Evolutionary conservation across 1,140 invertebrate species (phyloP).

Genomic region (Triops longicaudatus): DNA sequence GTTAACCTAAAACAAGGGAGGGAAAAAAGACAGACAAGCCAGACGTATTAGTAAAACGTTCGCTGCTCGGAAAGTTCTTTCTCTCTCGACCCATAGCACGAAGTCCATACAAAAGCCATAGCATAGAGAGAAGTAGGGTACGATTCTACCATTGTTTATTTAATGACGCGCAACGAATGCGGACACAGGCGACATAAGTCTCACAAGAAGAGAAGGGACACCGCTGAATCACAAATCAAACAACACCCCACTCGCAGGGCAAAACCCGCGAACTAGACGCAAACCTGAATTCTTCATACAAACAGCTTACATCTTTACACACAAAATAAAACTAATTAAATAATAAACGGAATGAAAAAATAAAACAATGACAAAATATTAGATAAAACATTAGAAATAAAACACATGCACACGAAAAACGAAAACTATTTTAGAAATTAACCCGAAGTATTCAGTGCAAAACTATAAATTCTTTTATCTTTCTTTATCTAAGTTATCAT

Average conservation of each 20-base stretch:
- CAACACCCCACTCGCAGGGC: not conserved
- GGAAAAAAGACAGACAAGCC: constrained; percentile 23
- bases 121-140: not conserved
- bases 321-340: too few relatives aligned
- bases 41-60: constrained; percentile 5
- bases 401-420: too few relatives aligned
- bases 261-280: too few relatives aligned
- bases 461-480: too few relatives aligned
- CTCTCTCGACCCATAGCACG: not conserved
- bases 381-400: too few relatives aligned
- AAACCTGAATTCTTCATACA: too few relatives aligned
- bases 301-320: too few relatives aligned
- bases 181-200: not conserved
- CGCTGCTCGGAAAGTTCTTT: not conserved
- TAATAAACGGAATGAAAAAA: too few relatives aligned
- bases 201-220: not conserved
- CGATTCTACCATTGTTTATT: constrained; percentile 3
- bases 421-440: too few relatives aligned
- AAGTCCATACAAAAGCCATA: not conserved
- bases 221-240: not conserved
- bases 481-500: too few relatives aligned
- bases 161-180: not conserved
- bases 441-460: too few relatives aligned
- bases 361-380: too few relatives aligned
- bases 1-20: constrained; percentile 63